phyloP scores from a whole-genome alignment of 2,888 invertebrate genomes.

The Caenorhabditis drosophilae region DNA sequence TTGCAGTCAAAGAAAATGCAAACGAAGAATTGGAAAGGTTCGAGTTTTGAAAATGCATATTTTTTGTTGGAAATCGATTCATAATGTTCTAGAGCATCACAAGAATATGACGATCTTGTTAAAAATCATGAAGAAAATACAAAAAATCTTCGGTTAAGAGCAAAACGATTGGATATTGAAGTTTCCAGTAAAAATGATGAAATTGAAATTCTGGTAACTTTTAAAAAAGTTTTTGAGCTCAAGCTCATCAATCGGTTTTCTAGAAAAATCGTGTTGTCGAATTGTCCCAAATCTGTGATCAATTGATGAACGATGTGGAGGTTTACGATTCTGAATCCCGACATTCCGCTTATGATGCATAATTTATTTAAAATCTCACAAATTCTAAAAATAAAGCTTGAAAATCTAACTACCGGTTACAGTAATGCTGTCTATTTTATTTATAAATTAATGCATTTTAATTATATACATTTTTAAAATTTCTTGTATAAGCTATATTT shows the following conservation, averaged over 20 bases:
- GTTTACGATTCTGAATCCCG: conserved; percentile 17
- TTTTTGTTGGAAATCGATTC: background rate
- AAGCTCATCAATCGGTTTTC: background rate
- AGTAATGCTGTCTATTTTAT: no score
- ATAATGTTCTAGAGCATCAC: conserved; percentile 16
- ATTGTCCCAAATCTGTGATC: conserved; percentile 28
- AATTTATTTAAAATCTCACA: background rate
- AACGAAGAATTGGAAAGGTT: conserved; percentile 22
- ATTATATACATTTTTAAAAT: no score
- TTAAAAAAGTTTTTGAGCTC: background rate
- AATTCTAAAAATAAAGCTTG: background rate
- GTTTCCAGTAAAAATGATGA: conserved; percentile 21
- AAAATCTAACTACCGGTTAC: no score
- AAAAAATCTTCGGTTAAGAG: conserved; percentile 19
- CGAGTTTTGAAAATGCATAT: background rate
- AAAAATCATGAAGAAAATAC: conserved; percentile 22
- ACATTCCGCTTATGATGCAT: conserved; percentile 15
- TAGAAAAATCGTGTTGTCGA: conserved; percentile 15
- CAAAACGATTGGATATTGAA: conserved; percentile 18
- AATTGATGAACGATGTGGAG: conserved; percentile 29
- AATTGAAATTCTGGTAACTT: conserved; percentile 7
- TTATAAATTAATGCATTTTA: no score
- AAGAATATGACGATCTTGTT: conserved; percentile 25
- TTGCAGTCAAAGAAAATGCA: conserved; percentile 23
- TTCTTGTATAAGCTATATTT: no score